Evolutionary conservation across 2,888 invertebrate species (phyloP).

Genomic region (Patella caerulea): DNA sequence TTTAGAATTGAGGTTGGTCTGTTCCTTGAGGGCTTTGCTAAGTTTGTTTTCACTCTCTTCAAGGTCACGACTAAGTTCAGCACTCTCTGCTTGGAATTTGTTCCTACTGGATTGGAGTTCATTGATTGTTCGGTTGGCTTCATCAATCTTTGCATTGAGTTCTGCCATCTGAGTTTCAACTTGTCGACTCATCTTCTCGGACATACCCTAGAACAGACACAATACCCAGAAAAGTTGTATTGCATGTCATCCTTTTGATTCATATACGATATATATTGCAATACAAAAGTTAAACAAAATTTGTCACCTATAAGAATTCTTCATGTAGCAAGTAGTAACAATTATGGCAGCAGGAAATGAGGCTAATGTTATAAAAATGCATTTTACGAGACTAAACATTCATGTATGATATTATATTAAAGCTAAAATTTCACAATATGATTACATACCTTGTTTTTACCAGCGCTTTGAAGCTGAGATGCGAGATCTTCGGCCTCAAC

Average conservation of each 20-base stretch:
- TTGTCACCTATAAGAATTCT: no score
- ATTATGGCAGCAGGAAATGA: no score
- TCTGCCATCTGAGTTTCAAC: conserved; percentile 94
- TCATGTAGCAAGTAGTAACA: no score
- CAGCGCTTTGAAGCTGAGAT: conserved; percentile 94
- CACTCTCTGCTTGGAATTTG: conserved; percentile 97
- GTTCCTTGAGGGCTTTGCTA: conserved; percentile 90
- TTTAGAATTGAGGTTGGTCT: conserved; percentile 95
- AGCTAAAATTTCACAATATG: no score
- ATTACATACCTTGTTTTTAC: conserved; percentile 91
- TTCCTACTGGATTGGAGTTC: conserved; percentile 88
- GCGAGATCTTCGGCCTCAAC: conserved; percentile 98
- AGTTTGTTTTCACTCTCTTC: conserved; percentile 98
- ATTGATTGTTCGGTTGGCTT: conserved; percentile 94
- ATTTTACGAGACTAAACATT: no score
- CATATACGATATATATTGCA: no score
- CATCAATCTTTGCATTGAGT: conserved; percentile 94
- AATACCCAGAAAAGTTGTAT: neutral
- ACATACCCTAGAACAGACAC: conserved; percentile 82
- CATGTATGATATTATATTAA: no score
- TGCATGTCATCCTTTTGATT: no score
- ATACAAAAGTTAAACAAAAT: no score
- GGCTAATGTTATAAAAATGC: no score
- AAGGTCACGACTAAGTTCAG: conserved; percentile 93
- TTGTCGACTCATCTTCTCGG: conserved; percentile 98